Conservation (phyloP, 92 coral and sea anemone genomes). For the Porites cylindrica region DNA sequence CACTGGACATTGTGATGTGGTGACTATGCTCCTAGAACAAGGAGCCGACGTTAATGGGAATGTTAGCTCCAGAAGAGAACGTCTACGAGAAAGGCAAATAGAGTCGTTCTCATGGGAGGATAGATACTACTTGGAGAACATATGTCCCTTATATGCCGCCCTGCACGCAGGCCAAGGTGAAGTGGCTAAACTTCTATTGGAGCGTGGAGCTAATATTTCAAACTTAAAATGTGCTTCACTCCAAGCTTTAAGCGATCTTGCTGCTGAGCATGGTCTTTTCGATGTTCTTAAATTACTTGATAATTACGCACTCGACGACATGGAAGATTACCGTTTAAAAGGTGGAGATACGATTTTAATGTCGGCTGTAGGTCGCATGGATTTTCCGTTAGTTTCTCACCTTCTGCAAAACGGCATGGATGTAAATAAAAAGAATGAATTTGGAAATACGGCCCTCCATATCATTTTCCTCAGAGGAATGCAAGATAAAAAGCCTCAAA, state of each 20-base stretch:
- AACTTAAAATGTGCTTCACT: background rate
- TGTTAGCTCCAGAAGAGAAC: background rate
- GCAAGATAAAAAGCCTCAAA: background rate
- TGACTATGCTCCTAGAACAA: conserved; percentile 23
- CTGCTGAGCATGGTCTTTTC: conserved; percentile 7
- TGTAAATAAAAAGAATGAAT: background rate
- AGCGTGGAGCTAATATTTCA: conserved; percentile 31
- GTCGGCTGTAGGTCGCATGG: background rate
- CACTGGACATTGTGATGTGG: conserved; percentile 17
- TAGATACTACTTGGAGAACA: background rate
- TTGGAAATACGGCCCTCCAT: conserved; percentile 1
- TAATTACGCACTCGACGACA: background rate
- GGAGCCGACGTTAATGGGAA: conserved; percentile 34
- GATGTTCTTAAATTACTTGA: background rate
- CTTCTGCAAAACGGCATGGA: conserved; percentile 25
- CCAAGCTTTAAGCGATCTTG: background rate
- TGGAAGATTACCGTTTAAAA: background rate
- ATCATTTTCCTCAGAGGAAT: background rate
- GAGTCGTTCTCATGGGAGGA: background rate
- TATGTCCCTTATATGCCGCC: background rate
- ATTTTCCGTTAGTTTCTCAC: background rate
- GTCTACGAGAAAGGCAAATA: background rate
- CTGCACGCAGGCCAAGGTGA: conserved; percentile 12
- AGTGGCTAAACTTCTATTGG: conserved; percentile 17
- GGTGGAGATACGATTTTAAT: background rate